phyloP scores from a whole-genome alignment of 2,888 invertebrate species.

The Euplexia lucipara region DNA sequence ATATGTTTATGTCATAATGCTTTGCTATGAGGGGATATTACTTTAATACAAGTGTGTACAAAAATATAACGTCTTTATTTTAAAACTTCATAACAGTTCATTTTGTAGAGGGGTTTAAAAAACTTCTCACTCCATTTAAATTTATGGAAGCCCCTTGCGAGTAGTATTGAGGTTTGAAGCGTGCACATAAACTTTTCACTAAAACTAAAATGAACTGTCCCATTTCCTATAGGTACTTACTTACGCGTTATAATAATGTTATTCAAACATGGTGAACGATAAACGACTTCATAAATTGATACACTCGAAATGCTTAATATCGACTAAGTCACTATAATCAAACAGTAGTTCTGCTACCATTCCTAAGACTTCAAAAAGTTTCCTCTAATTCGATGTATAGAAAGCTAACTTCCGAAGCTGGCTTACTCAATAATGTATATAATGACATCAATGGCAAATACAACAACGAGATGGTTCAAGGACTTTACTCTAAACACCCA shows the following conservation, averaged over 20 bases:
- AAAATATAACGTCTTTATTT: conserved; percentile 68
- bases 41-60: conserved; percentile 68
- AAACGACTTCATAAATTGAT: conserved; percentile 73
- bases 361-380: conserved; percentile 79
- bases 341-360: conserved; percentile 76
- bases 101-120: conserved; percentile 23
- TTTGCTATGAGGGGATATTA: conserved; percentile 61
- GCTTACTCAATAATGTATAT: conserved; percentile 74
- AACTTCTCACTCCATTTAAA: conserved; percentile 53
- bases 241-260: conserved; percentile 63
- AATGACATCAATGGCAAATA: conserved; percentile 83
- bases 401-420: conserved; percentile 82
- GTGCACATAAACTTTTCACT: conserved; percentile 57
- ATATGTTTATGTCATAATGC: conserved; percentile 75
- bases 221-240: conserved; percentile 74
- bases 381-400: conserved; percentile 88
- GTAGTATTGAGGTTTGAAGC: conserved; percentile 47
- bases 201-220: conserved; percentile 67
- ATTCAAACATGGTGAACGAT: conserved; percentile 72
- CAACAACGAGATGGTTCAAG: conserved; percentile 81
- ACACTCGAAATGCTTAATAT: conserved; percentile 77
- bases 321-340: conserved; percentile 76
- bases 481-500: conserved; percentile 78
- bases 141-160: conserved; percentile 70
- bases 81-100: conserved; percentile 29